Evolutionary conservation across 1,140 invertebrate genomes (phyloP).

Genomic region (Drosophila subobscura): DNA sequence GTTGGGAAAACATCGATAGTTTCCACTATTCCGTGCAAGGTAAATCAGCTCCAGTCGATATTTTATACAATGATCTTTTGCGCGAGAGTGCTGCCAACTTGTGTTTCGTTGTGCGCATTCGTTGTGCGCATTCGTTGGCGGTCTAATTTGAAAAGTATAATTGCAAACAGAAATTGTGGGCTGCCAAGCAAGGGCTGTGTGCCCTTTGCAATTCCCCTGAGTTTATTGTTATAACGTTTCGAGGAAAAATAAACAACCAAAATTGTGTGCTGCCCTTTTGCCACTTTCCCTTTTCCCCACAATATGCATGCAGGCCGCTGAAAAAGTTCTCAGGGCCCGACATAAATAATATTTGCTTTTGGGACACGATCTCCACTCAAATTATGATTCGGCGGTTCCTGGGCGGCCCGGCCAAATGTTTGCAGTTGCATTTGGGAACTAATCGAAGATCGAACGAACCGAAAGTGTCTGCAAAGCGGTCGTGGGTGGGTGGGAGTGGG

Average conservation of each 20-base stretch:
- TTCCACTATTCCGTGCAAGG: too few relatives aligned
- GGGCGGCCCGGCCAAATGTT: slow-evolving; percentile 57
- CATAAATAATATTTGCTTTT: slow-evolving; percentile 55
- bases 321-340: slow-evolving; percentile 71
- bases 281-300: background rate
- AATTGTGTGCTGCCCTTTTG: slow-evolving; percentile 35
- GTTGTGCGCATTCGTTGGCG: too few relatives aligned
- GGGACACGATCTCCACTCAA: slow-evolving; percentile 39
- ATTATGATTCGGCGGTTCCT: slow-evolving; percentile 33
- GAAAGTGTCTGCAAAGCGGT: background rate
- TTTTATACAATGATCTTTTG: too few relatives aligned
- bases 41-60: too few relatives aligned
- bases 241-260: slow-evolving; percentile 71
- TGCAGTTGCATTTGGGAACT: slow-evolving; percentile 43
- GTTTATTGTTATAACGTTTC: slow-evolving; percentile 71
- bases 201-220: slow-evolving; percentile 55
- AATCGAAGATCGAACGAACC: slow-evolving; percentile 13
- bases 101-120: too few relatives aligned
- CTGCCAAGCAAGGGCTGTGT: too few relatives aligned
- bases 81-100: too few relatives aligned
- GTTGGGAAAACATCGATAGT: too few relatives aligned
- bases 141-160: too few relatives aligned
- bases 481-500: background rate
- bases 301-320: slow-evolving; percentile 58
- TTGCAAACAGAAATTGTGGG: too few relatives aligned